phyloP scores from a whole-genome alignment of 2,113 vertebrate genomes.

The Hippocampus comes region DNA sequence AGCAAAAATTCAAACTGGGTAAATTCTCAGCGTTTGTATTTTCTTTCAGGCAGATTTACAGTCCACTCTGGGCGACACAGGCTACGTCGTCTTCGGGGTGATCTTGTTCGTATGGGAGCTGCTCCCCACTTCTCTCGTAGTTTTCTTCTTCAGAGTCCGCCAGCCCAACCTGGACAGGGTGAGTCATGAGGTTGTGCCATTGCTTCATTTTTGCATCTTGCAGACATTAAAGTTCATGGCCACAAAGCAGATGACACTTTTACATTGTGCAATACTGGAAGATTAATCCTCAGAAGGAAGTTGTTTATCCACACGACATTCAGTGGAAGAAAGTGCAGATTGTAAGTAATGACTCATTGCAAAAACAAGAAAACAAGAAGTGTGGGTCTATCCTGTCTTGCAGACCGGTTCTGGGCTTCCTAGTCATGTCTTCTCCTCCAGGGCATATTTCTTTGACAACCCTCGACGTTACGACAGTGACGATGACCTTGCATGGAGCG shows the following conservation, averaged over 20 bases:
- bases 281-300: neutral
- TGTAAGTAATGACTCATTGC: neutral
- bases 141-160: slow-evolving; percentile 94
- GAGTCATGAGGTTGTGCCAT: slow-evolving; percentile 33
- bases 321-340: neutral
- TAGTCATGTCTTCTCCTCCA: slow-evolving; percentile 84
- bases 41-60: slow-evolving; percentile 85
- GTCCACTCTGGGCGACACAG: slow-evolving; percentile 85
- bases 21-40: neutral
- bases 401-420: slow-evolving; percentile 83
- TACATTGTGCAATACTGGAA: neutral
- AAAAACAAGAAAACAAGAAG: neutral
- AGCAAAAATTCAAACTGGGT: neutral
- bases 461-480: slow-evolving; percentile 94
- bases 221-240: neutral
- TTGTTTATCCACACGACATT: neutral
- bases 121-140: slow-evolving; percentile 90
- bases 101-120: slow-evolving; percentile 96
- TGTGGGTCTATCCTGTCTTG: neutral
- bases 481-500: slow-evolving; percentile 90
- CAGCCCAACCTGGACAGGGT: slow-evolving; percentile 84
- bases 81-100: slow-evolving; percentile 91
- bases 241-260: neutral
- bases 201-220: neutral
- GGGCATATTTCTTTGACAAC: slow-evolving; percentile 96